A percentile compares a stretch with the other conserved stretches of the same genome.
phyloP scores from a whole-genome alignment of 2,888 invertebrate species.

The Hirtodrosophila confusa region DNA sequence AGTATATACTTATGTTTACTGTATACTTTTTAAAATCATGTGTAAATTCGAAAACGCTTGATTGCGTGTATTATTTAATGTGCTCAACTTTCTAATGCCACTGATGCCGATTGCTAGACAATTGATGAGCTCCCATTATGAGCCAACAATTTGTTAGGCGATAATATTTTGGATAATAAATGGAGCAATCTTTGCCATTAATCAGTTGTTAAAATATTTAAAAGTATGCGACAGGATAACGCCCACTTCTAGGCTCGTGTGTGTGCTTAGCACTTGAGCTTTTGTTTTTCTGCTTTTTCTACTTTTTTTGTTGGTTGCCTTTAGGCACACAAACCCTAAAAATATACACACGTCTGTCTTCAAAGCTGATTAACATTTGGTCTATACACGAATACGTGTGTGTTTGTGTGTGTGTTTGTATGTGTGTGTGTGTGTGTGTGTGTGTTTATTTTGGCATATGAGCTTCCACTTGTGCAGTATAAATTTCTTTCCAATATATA shows the following conservation, averaged over 20 bases:
- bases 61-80: not conserved
- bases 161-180: constrained; percentile 55
- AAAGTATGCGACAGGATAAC: constrained; percentile 47
- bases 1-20: not conserved
- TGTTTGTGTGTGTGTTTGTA: constrained; percentile 1
- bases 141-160: constrained; percentile 63
- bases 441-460: constrained; percentile 24
- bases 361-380: constrained; percentile 75
- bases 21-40: not conserved
- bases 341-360: constrained; percentile 30
- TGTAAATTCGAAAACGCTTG: not conserved
- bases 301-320: constrained; percentile 19
- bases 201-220: constrained; percentile 72
- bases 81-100: constrained; percentile 1
- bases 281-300: not conserved
- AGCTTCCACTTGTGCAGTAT: constrained; percentile 19
- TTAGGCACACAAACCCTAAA: constrained; percentile 50
- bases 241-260: constrained; percentile 6
- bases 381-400: constrained; percentile 17
- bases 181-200: constrained; percentile 67
- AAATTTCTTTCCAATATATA: constrained; percentile 38
- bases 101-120: constrained; percentile 20
- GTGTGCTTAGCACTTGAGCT: constrained; percentile 9
- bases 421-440: constrained; percentile 25
- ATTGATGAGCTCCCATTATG: constrained; percentile 62